Conservation (phyloP, 1,140 invertebrate genomes). For the Agrilus planipennis region DNA sequence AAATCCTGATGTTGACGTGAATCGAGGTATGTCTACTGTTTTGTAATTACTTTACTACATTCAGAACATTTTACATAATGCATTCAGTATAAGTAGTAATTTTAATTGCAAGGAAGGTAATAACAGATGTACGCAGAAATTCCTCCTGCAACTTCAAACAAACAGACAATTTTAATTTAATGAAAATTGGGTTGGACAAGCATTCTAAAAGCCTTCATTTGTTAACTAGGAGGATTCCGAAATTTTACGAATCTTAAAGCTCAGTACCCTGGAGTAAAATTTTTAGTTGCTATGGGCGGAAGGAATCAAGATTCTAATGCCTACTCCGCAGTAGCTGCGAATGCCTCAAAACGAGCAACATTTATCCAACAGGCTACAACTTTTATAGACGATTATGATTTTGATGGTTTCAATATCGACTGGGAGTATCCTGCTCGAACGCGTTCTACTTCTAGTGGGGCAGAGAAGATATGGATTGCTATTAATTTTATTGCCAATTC, state of each 20-base stretch:
- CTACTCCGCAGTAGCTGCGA: conserved; percentile 42
- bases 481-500: neutral
- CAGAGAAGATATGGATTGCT: conserved; percentile 33
- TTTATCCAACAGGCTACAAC: conserved; percentile 47
- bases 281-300: conserved; percentile 60
- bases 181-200: no score
- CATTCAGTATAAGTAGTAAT: no score
- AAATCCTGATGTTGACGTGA: conserved; percentile 51
- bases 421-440: conserved; percentile 68
- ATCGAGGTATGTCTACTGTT: conserved; percentile 16
- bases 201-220: no score
- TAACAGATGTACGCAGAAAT: no score
- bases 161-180: no score
- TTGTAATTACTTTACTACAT: no score
- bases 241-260: conserved; percentile 47
- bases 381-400: conserved; percentile 50
- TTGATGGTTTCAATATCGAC: conserved; percentile 71
- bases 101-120: no score
- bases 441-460: conserved; percentile 47
- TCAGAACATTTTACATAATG: no score
- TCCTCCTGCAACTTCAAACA: no score
- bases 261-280: conserved; percentile 51
- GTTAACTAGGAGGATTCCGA: conserved; percentile 8
- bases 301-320: conserved; percentile 62
- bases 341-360: conserved; percentile 35